Conservation (phyloP, 2,888 invertebrate species). For the Osedax frankpressi region DNA sequence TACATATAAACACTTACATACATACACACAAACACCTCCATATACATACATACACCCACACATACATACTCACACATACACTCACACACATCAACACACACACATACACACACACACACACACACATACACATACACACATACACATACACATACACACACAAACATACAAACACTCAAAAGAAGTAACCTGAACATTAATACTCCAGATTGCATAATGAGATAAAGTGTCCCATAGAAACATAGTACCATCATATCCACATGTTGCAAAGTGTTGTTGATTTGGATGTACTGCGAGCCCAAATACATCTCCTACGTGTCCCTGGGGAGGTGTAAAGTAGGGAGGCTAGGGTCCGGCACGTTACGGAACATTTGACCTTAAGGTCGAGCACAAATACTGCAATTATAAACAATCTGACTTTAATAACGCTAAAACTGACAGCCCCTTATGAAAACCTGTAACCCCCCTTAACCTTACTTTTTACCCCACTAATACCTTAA, state of each 20-base stretch:
- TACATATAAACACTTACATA: too few species aligned
- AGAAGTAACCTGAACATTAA: slow-evolving; percentile 62
- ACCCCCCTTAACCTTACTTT: too few species aligned
- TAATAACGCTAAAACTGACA: too few species aligned
- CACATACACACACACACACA: background rate
- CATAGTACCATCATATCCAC: slow-evolving; percentile 47
- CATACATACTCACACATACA: too few species aligned
- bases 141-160: background rate
- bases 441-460: too few species aligned
- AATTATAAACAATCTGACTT: too few species aligned
- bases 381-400: too few species aligned
- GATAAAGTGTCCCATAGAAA: slow-evolving; percentile 74
- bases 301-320: slow-evolving; percentile 81
- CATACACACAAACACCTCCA: too few species aligned
- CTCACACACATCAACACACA: background rate
- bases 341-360: too few species aligned
- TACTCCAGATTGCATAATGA: slow-evolving; percentile 76
- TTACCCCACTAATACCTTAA: too few species aligned
- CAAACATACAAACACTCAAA: background rate
- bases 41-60: too few species aligned
- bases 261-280: slow-evolving; percentile 72
- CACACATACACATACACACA: background rate
- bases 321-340: slow-evolving; percentile 48
- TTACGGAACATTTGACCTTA: too few species aligned
- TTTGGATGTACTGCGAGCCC: slow-evolving; percentile 68